Evolutionary conservation across 2,888 invertebrate genomes (phyloP), one percentile per base, ranked within the genome.

Genomic region (Melanostoma mellinum): DNA sequence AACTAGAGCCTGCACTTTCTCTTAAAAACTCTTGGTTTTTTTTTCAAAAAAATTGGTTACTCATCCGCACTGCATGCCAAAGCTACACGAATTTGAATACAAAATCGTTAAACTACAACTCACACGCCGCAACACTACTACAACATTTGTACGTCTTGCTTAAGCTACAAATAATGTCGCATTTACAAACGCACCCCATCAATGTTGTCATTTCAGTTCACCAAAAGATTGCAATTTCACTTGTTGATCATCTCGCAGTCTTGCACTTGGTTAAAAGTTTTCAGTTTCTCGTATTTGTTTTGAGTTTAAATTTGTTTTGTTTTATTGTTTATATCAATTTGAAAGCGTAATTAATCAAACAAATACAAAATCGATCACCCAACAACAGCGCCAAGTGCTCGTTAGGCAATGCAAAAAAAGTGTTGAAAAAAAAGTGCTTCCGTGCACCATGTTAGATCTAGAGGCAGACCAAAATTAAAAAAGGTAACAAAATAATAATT

Each of bases 401-500:
- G 36, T 36, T 36, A 81, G 71, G 52, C 35, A 38, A 78, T 74
- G 77, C 33, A 61, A 80, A 74, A 50, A 61, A 58, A 71, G 61
- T 81, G 65, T 67, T 77, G n/a, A 67, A 35, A 38, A 38, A 73
- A 65, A 75, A 75, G 74, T 71, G 79, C 75, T 84, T 84, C 84
- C 71, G 78, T 75, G 79, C 84, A 75, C 79, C 84, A 84, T 79
- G 84, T 84, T 75, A 75, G 20, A 20, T 0, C 20, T 20, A 20
- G 20, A 20, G 20, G 74, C 79, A 79, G 55, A 71, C 67, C 67
- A 69, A 69, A 79, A 79, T 65, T 71, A 71, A 75, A 78, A 77
- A 84, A 79, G 84, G 84, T 84, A 84, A 79, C 73, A 77, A 20
- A 46, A 38, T 33, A 44, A 58, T 72, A 68, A 81, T 69, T 68